Evolutionary conservation across 2,113 vertebrate species (phyloP), one percentile per base, ranked within the genome.

Genomic region (Cyanistes caeruleus): DNA sequence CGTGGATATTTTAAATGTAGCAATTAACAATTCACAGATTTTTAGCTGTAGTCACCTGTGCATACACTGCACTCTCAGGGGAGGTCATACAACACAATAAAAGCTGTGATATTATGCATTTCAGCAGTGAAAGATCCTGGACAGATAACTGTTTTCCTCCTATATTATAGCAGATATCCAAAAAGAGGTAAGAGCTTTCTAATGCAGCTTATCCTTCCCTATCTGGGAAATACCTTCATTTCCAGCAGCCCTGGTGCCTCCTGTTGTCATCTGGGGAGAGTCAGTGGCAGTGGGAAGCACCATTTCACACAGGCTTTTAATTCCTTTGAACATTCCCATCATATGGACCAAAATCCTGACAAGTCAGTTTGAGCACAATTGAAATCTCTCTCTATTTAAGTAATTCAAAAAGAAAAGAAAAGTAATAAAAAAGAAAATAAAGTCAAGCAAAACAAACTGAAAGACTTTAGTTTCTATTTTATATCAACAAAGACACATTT

Each of bases 1-100:
- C 89, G 81, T 85, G 37, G 49, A 5, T 91, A 60, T 91, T 96
- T 93, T 82, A 87, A 92, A 96, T 55, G 73, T 33, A 74, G n/a
- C 44, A 79, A 76, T 62, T 10, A 85, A 49, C 31, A 82, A 53
- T 72, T 72, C 33, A 60, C 8, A 64, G 78, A 53, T 25, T 84
- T 84, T 30, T 20, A 80, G 43, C 44, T 87, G 44, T 30, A 75
- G 53, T 68, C 76, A 95, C 76, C 73, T 92, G 65, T 44, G 56
- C 68, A 44, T 7, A 74, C 14, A 27, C 31, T 65, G 59, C 64
- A 74, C 0, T 8, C 52, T 52, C 51, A 56, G 31, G 33, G n/a
- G 21, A 92, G 14, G 18, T 43, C 24, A 64, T 7, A 14, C 41
- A 56, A 25, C 58, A 13, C 3, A 53, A 3, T 10, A 60, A 55